Evolutionary conservation across 2,113 vertebrate genomes (phyloP), one percentile per base, ranked within the genome.

Genomic region (Xenopus borealis): DNA sequence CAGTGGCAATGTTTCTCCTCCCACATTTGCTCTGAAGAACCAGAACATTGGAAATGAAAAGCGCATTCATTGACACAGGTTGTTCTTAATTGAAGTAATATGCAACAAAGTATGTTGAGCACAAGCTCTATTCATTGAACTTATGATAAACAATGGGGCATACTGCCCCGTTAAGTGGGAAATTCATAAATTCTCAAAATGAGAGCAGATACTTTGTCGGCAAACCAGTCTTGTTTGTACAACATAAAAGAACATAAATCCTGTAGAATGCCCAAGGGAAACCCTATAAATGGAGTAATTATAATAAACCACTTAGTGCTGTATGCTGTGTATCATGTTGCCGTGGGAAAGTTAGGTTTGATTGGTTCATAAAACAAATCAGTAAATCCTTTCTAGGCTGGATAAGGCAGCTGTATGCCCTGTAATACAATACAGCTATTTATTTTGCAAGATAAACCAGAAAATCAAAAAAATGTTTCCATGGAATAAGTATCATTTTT

Each of bases 191-290:
- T 78, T 83, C 86, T 79, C 52, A 77, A 75, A 79, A 72, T 62
- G 78, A 81, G 80, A 82, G 74, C 0, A 57, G 75, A 83, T 74
- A 71, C 81, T 85, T 80, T 81, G 80, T 83, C 82, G 88, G 78
- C 67, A 82, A 75, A 80, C 79, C 74, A 82, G 78, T 72, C 79
- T 84, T 86, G 72, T 83, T 87, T 85, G 81, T 84, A 83, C 79
- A 82, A 79, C 81, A 82, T 85, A 79, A 85, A 84, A 85, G 81
- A 80, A 79, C 75, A 84, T 83, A 88, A 88, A 84, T 86, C 76
- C 79, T 81, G 62, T 68, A 0, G 52, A 75, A 40, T 74, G 84
- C 82, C 80, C 80, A 65, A 69, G 79, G 83, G 79, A 77, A 75
- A 10, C 72, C 66, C 69, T 72, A 69, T 80, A 72, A 81, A 78